Evolutionary conservation across 2,797 vertebrate species (phyloP).

Genomic region (Hozukius guyotensis): DNA sequence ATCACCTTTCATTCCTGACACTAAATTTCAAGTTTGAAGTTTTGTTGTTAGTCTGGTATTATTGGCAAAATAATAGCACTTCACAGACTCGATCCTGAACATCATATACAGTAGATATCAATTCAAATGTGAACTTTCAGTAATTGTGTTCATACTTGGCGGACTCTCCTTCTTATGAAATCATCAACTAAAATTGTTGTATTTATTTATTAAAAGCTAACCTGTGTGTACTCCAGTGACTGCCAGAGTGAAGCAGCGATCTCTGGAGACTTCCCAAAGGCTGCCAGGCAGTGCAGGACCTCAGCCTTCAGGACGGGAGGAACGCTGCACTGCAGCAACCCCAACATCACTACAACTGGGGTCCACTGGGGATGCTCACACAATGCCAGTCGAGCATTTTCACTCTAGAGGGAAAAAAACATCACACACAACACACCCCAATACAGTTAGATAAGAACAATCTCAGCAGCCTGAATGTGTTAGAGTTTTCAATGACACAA

Average conservation of each 20-base stretch:
- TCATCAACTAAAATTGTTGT: background rate
- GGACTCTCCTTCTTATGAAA: background rate
- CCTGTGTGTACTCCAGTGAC: slow-evolving; percentile 97
- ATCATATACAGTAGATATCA: background rate
- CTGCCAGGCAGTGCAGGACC: slow-evolving; percentile 89
- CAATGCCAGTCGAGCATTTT: slow-evolving; percentile 95
- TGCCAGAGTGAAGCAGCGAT: slow-evolving; percentile 98
- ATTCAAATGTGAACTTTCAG: background rate
- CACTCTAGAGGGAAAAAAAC: slow-evolving; percentile 83
- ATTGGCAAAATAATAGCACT: background rate
- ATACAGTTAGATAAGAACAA: background rate
- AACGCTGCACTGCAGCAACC: slow-evolving; percentile 95
- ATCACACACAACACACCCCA: background rate
- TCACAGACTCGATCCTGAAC: background rate
- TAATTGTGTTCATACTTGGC: background rate
- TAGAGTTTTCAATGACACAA: background rate
- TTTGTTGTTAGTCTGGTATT: background rate
- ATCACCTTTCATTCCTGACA: background rate
- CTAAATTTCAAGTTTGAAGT: background rate
- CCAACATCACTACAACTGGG: slow-evolving; percentile 93
- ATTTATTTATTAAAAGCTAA: slow-evolving; percentile 36
- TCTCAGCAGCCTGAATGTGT: background rate
- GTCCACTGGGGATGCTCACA: slow-evolving; percentile 99
- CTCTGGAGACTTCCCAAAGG: slow-evolving; percentile 98
- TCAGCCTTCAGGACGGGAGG: slow-evolving; percentile 93